A percentile compares a stretch with the other conserved stretches of the same genome.
Evolutionary conservation across 1,140 invertebrate species (phyloP).

Genomic region (Patella vulgata): DNA sequence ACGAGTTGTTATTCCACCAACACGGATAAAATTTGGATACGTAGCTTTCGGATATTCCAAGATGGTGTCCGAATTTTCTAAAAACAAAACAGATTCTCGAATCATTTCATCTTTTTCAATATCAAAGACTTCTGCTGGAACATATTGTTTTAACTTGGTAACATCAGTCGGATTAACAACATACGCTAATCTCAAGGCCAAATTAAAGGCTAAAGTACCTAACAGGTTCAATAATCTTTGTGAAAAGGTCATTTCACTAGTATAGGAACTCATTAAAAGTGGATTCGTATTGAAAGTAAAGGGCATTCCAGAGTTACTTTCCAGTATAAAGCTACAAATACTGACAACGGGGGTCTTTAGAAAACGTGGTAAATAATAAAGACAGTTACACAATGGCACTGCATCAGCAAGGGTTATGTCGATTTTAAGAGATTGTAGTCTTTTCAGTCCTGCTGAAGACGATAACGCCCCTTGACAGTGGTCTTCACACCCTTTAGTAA

Average conservation of each 20-base stretch:
- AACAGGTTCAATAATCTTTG: conserved; percentile 3
- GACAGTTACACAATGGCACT: background rate
- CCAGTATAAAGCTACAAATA: background rate
- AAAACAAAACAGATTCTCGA: conserved; percentile 5
- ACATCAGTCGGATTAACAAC: too few relatives aligned
- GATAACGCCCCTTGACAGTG: too few relatives aligned
- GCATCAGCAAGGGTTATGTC: conserved; percentile 19
- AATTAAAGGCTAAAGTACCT: background rate
- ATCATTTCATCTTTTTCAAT: conserved; percentile 4
- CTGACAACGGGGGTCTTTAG: conserved; percentile 2
- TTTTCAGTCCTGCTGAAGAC: too few relatives aligned
- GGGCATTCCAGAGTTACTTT: conserved; percentile 6
- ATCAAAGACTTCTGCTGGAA: background rate
- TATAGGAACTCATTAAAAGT: background rate
- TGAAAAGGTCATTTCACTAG: conserved; percentile 1
- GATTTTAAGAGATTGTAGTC: too few relatives aligned
- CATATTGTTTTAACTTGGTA: too few relatives aligned
- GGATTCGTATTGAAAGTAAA: conserved; percentile 1
- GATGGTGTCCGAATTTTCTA: conserved; percentile 16
- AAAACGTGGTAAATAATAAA: conserved; percentile 6
- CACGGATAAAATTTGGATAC: conserved; percentile 15
- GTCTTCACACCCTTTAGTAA: too few relatives aligned
- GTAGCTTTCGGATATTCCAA: conserved; percentile 17
- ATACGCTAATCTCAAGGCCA: background rate
- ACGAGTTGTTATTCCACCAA: conserved; percentile 23